phyloP scores from a whole-genome alignment of 1,140 invertebrate genomes.

The Caenorhabditis tropicalis region DNA sequence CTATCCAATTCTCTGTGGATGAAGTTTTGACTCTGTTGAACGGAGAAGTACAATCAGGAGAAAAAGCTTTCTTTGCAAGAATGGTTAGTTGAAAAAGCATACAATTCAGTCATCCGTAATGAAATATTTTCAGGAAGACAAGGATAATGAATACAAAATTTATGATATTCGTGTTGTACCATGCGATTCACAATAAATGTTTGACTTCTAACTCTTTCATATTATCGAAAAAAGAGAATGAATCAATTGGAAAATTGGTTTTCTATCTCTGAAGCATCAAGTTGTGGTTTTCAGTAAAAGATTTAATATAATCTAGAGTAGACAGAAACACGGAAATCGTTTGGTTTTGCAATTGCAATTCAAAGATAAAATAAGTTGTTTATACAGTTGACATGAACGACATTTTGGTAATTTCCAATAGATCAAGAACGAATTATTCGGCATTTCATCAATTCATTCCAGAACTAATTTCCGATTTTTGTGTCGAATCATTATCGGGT shows the following conservation, averaged over 20 bases:
- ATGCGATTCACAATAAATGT: neutral
- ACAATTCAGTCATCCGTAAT: neutral
- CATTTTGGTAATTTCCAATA: neutral
- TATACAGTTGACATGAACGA: constrained; percentile 3
- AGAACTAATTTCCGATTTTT: too few relatives aligned
- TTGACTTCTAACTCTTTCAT: neutral
- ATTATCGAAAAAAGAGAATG: neutral
- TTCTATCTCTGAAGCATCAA: too few relatives aligned
- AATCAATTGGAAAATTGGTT: too few relatives aligned
- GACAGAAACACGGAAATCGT: neutral
- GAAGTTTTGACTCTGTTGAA: neutral
- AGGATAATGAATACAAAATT: neutral
- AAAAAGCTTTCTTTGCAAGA: constrained; percentile 24
- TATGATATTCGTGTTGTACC: neutral
- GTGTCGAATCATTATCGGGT: too few relatives aligned
- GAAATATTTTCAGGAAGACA: neutral
- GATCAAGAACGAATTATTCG: neutral
- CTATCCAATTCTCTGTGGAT: neutral
- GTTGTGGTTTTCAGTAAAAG: too few relatives aligned
- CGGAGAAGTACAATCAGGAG: neutral
- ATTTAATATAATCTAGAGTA: too few relatives aligned
- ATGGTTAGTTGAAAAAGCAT: neutral
- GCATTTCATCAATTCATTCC: too few relatives aligned
- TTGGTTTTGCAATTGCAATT: neutral
- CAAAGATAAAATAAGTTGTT: neutral